These are phyloP conservation scores for Zaprionus inermis DNA, from an alignment of 1,140 invertebrate genomes.

Conservation along the genomic window DNA sequence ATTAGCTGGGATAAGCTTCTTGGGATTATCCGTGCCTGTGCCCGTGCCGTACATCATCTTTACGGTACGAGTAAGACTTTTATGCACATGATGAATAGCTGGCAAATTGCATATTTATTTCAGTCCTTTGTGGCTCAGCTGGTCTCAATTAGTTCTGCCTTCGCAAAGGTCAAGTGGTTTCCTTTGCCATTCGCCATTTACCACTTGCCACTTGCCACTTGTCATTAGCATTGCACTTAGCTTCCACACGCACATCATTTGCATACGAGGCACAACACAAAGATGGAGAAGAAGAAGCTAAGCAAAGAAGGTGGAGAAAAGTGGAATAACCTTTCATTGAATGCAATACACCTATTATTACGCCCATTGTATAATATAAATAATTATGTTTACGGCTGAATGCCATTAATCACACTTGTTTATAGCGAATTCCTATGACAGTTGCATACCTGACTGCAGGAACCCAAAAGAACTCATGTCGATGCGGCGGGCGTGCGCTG, in stretches of 20 bases:
- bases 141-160: constrained; percentile 11
- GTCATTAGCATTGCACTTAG: constrained; percentile 7
- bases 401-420: constrained; percentile 36
- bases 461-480: constrained; percentile 26
- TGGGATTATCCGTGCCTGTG: too few species aligned
- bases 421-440: constrained; percentile 30
- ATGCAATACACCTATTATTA: not conserved
- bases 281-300: not conserved
- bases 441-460: constrained; percentile 9
- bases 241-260: constrained; percentile 18
- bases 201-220: not conserved
- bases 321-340: constrained; percentile 20
- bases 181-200: constrained; percentile 11
- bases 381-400: constrained; percentile 11
- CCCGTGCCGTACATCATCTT: constrained; percentile 11
- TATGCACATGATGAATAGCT: constrained; percentile 32
- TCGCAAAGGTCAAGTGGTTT: constrained; percentile 35
- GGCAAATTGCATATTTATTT: constrained; percentile 24
- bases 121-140: constrained; percentile 11
- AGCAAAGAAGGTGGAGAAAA: constrained; percentile 4
- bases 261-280: constrained; percentile 28
- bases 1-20: constrained; percentile 50
- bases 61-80: constrained; percentile 13
- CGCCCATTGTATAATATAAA: constrained; percentile 17
- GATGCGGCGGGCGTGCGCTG: not conserved